Evolutionary conservation across 2,113 vertebrate genomes (phyloP).

Genomic region (Hyaena hyaena): DNA sequence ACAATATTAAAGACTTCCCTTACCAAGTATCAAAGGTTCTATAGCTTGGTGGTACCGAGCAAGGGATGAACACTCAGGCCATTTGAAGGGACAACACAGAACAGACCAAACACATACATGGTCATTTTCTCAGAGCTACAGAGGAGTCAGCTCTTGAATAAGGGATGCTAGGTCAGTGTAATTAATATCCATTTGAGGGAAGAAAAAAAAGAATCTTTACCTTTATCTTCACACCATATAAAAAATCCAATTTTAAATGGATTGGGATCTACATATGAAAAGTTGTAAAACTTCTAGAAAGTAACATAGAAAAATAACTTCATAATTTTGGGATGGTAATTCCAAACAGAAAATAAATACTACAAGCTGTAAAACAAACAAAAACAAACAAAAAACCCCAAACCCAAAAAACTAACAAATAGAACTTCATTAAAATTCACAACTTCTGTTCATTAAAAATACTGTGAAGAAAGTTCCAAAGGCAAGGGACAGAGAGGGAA

Average conservation of each 20-base stretch:
- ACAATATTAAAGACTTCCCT: constrained; percentile 17
- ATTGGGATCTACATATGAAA: not conserved
- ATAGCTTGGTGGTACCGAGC: not conserved
- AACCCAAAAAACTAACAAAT: not conserved
- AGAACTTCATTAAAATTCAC: constrained; percentile 31
- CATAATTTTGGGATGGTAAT: not conserved
- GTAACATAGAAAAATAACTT: not conserved
- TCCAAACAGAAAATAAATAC: not conserved
- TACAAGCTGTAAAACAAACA: not conserved
- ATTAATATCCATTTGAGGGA: not conserved
- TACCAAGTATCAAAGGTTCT: not conserved
- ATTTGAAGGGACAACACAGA: not conserved
- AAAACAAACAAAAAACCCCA: not conserved
- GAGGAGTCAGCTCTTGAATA: not conserved
- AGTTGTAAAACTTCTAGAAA: not conserved
- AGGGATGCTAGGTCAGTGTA: not conserved
- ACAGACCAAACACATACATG: not conserved
- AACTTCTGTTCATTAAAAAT: constrained; percentile 18
- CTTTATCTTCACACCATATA: not conserved
- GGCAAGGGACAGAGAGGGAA: not conserved
- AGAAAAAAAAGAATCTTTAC: not conserved
- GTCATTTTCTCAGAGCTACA: not conserved
- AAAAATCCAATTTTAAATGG: not conserved
- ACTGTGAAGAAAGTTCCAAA: not conserved
- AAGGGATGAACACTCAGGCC: not conserved